A percentile compares a stretch with the other conserved stretches of the same genome.
Evolutionary conservation across 2,113 vertebrate species (phyloP).

Genomic region (Cololabis saira): DNA sequence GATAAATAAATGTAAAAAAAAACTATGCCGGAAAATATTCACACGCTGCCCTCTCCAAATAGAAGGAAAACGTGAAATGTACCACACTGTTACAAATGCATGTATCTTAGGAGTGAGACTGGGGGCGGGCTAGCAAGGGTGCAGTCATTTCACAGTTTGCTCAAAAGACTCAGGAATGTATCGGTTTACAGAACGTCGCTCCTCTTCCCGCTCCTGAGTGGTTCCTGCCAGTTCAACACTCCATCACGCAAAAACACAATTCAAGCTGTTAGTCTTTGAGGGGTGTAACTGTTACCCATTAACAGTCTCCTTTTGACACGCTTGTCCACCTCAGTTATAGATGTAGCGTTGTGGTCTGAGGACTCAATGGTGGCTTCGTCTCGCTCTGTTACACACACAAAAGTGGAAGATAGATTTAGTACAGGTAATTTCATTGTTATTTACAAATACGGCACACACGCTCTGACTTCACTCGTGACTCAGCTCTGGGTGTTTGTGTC

Average conservation of each 20-base stretch:
- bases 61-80: conserved; percentile 78
- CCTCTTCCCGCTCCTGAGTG: conserved; percentile 30
- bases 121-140: conserved; percentile 54
- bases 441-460: not conserved
- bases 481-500: conserved; percentile 21
- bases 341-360: conserved; percentile 87
- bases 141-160: conserved; percentile 85
- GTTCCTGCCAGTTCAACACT: conserved; percentile 45
- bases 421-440: too few species aligned
- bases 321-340: conserved; percentile 91
- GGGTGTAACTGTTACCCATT: conserved; percentile 87
- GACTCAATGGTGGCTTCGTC: conserved; percentile 84
- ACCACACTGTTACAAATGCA: conserved; percentile 77
- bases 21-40: conserved; percentile 50
- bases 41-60: conserved; percentile 51
- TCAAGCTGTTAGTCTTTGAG: not conserved
- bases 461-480: not conserved
- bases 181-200: conserved; percentile 56
- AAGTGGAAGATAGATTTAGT: not conserved
- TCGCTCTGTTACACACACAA: conserved; percentile 80
- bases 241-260: conserved; percentile 18
- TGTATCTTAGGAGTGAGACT: conserved; percentile 67
- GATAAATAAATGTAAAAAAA: conserved; percentile 62
- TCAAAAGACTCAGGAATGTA: conserved; percentile 79
- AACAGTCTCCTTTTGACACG: conserved; percentile 94